Conservation (phyloP, 2,888 invertebrate genomes). For the Apotomis turbidana region DNA sequence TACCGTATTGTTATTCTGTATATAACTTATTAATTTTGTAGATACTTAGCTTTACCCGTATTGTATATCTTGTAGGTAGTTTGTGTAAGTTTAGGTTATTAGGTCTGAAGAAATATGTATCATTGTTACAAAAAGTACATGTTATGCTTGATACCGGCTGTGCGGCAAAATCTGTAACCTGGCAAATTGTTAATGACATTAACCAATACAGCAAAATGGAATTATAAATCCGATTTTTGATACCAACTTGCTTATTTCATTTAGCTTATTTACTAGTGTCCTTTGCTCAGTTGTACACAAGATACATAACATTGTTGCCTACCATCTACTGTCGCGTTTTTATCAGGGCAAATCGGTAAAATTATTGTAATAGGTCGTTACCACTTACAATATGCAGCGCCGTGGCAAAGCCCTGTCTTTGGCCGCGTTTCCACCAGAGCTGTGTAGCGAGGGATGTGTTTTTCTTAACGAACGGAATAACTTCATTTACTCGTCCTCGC, state of each 20-base stretch:
- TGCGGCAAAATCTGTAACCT: constrained; percentile 79
- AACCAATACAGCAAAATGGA: constrained; percentile 76
- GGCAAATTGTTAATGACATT: constrained; percentile 78
- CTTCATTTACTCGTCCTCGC: too few relatives aligned
- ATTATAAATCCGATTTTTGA: constrained; percentile 83
- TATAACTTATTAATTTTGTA: constrained; percentile 83
- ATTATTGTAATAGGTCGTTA: too few relatives aligned
- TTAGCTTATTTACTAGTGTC: constrained; percentile 43
- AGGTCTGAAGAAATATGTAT: constrained; percentile 81
- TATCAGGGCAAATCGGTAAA: too few relatives aligned
- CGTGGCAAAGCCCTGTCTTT: too few relatives aligned
- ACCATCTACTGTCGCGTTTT: background rate
- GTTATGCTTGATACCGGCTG: constrained; percentile 81
- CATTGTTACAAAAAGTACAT: constrained; percentile 82
- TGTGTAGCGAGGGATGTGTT: too few relatives aligned
- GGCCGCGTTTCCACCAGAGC: too few relatives aligned
- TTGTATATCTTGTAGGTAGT: constrained; percentile 83
- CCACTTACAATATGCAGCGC: too few relatives aligned
- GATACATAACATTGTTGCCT: background rate
- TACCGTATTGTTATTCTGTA: constrained; percentile 77
- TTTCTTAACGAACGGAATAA: too few relatives aligned
- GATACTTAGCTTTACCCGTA: constrained; percentile 82
- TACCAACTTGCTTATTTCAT: constrained; percentile 72
- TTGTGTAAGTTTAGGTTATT: constrained; percentile 80
- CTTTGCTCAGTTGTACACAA: constrained; percentile 7